These are phyloP conservation scores for Periparus ater DNA, from an alignment of 2,797 vertebrate genomes.

Conservation along the genomic window DNA sequence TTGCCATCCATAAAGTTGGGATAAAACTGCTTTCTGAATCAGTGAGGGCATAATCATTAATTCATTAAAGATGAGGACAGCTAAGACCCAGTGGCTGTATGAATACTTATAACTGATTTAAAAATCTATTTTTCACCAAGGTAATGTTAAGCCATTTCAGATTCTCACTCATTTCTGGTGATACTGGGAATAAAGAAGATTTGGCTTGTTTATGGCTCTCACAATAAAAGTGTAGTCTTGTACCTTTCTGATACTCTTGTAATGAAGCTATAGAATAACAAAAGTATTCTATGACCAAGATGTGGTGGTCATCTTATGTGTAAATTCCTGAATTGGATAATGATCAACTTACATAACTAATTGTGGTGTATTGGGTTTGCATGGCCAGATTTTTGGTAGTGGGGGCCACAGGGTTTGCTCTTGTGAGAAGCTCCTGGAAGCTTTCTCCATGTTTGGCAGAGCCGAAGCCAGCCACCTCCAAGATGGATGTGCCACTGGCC, in stretches of 20 bases:
- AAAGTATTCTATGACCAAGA: not conserved
- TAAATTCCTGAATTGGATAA: not conserved
- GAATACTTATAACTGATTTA: not conserved
- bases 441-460: not conserved
- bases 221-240: not conserved
- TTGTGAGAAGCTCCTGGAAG: not conserved
- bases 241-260: not conserved
- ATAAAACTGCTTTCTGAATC: not conserved
- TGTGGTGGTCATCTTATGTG: not conserved
- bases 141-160: not conserved
- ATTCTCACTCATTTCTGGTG: not conserved
- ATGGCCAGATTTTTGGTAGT: not conserved
- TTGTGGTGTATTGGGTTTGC: not conserved
- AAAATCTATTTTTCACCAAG: not conserved
- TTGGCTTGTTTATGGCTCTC: not conserved
- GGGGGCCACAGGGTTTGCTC: not conserved
- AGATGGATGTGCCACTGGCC: not conserved
- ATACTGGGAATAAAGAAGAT: not conserved
- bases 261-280: not conserved
- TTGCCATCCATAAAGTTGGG: not conserved
- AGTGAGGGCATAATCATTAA: not conserved
- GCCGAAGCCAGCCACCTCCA: not conserved
- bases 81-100: not conserved
- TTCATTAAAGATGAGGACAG: not conserved
- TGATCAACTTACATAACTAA: rapidly evolving